Base-by-base conservation (phyloP, 2,888 invertebrate genomes). In the Osedax frankpressi region DNA sequence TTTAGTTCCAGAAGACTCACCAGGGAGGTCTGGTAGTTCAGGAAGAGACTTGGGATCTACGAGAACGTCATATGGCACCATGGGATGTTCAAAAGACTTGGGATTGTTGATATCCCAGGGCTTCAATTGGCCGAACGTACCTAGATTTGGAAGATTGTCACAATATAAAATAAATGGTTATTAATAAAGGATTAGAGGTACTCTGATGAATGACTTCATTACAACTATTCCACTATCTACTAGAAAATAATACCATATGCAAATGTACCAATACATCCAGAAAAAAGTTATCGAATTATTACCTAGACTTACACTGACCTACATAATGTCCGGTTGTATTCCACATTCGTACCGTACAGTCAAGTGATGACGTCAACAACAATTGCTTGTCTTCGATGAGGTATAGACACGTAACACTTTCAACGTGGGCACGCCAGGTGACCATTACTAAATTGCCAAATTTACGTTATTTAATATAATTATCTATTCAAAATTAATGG, bases 1-100 rank as follows among this genome's bases (percentile, higher is more conserved):
- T 75, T 81, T 81, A 19, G 44, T 19, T 44, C 44, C 44, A 44
- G 6, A 6, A 6, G 19, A 6, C 44, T 44, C 44, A 70, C 80
- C 79, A 2, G 76, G 76, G 1, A 82, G 73, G 11, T 82, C 76
- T 0, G 82, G 81, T 73, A 76, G 76, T 11, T 77, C 75, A 0
- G 85, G 85, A 72, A 85, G 77, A 76, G 82, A 82, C 77, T 80
- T 78, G 1, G 84, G 84, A 77, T 85, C 84, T 72, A 84, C 80
- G 28, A 85, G 80, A 11, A 85, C 84, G 78, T 84, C 84, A 74
- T 82, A 84, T 0, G 84, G 85, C 68, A 84, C 83, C 82, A 83
- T 83, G 11, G 84, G 85, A 75, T 85, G 83, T 75, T 82, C 81
- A 77, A 78, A 85, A 3, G 84, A 81, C 11, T 78, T 75, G 28